Conservation (phyloP, 2,113 vertebrate genomes). For the Procavia capensis region DNA sequence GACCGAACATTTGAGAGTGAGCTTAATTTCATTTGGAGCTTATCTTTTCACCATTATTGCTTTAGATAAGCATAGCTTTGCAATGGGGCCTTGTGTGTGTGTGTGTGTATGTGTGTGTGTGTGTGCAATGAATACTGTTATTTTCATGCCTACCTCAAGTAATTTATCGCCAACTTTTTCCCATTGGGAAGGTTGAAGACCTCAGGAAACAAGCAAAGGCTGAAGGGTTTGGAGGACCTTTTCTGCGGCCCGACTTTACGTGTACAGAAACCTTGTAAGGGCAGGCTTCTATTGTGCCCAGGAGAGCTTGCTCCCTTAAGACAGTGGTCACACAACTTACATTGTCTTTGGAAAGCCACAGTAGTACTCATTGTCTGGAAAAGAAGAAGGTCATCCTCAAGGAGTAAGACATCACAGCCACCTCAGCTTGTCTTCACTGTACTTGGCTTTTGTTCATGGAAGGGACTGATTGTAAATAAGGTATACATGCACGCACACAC, state of each 20-base stretch:
- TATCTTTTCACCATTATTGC: not conserved
- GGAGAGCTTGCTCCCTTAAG: not conserved
- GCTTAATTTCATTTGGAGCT: constrained; percentile 38
- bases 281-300: not conserved
- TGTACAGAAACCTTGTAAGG: not conserved
- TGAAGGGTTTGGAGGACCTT: not conserved
- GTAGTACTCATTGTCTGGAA: not conserved
- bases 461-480: not conserved
- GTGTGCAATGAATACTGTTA: not conserved
- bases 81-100: not conserved
- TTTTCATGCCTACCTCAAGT: constrained; percentile 1
- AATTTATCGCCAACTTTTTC: not conserved
- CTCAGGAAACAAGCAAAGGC: not conserved
- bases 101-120: no score
- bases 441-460: constrained; percentile 35
- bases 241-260: not conserved
- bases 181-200: not conserved
- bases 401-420: not conserved
- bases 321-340: not conserved
- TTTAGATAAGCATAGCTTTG: not conserved
- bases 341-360: not conserved
- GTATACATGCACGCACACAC: not conserved
- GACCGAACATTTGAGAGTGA: no score
- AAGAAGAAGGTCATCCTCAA: constrained; percentile 1
- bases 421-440: not conserved